Evolutionary conservation across 2,797 vertebrate species (phyloP).

Genomic region (Octomys mimax): DNA sequence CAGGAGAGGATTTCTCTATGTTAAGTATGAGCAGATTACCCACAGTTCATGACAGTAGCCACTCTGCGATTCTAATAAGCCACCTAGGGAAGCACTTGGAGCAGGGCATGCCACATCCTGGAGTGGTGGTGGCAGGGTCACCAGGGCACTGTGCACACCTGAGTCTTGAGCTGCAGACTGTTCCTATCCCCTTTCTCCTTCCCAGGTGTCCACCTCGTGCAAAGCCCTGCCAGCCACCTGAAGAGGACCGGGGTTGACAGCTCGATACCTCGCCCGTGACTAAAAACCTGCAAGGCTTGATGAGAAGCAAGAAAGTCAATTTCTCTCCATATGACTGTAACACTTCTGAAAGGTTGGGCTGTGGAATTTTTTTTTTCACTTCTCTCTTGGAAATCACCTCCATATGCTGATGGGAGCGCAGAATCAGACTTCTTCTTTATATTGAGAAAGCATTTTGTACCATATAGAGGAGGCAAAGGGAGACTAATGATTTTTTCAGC

Average conservation of each 20-base stretch:
- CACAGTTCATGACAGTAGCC: neutral
- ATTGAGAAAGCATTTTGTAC: constrained; percentile 71
- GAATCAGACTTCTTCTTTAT: constrained; percentile 86
- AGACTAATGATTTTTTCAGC: constrained; percentile 54
- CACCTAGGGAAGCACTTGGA: neutral
- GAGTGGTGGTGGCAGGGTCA: neutral
- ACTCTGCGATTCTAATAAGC: neutral
- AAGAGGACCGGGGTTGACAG: neutral
- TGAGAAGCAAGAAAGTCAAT: constrained; percentile 86
- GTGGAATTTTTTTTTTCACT: constrained; percentile 86
- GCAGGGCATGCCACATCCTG: neutral
- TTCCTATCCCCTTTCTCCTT: neutral
- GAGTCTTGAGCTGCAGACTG: neutral
- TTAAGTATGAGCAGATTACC: neutral
- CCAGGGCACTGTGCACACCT: neutral
- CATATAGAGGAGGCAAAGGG: constrained; percentile 66
- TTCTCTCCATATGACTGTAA: constrained; percentile 73
- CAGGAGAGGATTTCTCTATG: neutral
- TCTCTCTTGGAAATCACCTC: constrained; percentile 91
- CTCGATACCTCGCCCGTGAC: neutral
- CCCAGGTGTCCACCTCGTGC: no score
- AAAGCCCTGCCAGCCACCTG: neutral
- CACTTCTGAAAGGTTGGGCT: constrained; percentile 80
- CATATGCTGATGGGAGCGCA: constrained; percentile 70
- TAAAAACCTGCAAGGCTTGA: constrained; percentile 70